Evolutionary conservation across 2,797 vertebrate species (phyloP).

Genomic region (Lerista edwardsae): DNA sequence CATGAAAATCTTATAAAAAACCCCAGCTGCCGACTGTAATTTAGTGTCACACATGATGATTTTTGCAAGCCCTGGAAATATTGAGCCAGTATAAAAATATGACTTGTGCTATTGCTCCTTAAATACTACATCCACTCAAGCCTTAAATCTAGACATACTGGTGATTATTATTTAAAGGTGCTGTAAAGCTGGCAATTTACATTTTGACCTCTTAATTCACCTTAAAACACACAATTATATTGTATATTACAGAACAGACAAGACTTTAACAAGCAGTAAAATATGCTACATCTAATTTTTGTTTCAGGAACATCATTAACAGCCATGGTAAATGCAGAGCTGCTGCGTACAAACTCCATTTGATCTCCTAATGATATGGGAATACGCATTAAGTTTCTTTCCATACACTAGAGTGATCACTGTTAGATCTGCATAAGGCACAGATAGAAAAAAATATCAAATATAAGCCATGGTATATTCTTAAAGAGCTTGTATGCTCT

Average conservation of each 20-base stretch:
- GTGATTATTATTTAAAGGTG: conserved; percentile 44
- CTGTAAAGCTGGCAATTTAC: conserved; percentile 55
- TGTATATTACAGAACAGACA: conserved; percentile 29
- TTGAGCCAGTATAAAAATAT: conserved; percentile 41
- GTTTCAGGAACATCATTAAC: conserved; percentile 20
- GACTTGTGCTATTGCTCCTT: conserved; percentile 25
- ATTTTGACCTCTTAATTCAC: conserved; percentile 39
- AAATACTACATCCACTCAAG: conserved; percentile 26
- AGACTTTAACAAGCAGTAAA: conserved; percentile 45
- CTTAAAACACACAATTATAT: conserved; percentile 58
- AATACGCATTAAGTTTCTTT: conserved; percentile 26
- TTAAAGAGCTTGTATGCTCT: conserved; percentile 21
- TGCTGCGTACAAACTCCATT: neutral
- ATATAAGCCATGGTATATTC: neutral
- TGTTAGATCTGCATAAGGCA: conserved; percentile 28
- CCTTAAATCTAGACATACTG: conserved; percentile 43
- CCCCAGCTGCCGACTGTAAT: conserved; percentile 41
- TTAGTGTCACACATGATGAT: conserved; percentile 26
- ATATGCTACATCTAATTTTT: conserved; percentile 24
- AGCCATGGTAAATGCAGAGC: conserved; percentile 16
- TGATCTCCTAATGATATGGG: conserved; percentile 3
- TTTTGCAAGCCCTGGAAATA: conserved; percentile 59
- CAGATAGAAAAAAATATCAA: conserved; percentile 11
- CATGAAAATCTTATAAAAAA: conserved; percentile 36
- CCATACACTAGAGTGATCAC: conserved; percentile 28